phyloP scores from a whole-genome alignment of 2,113 vertebrate genomes.

The Cyprinodon brontotheroides region DNA sequence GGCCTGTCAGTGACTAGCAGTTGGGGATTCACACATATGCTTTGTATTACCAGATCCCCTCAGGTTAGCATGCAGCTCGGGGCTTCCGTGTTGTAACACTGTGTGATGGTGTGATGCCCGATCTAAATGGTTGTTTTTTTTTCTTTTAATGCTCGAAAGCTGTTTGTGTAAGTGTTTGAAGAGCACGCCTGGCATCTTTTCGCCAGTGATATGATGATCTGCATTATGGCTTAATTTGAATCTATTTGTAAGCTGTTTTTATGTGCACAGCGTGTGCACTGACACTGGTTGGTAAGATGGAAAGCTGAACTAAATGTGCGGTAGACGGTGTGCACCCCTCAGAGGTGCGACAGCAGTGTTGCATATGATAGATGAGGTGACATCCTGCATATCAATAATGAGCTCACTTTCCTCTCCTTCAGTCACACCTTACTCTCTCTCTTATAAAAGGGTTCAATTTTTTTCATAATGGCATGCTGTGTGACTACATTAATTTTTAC shows the following conservation, averaged over 20 bases:
- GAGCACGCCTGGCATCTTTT: neutral
- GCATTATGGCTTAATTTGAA: neutral
- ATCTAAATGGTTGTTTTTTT: slow-evolving; percentile 9
- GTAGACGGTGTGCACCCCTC: neutral
- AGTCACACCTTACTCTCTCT: slow-evolving; percentile 21
- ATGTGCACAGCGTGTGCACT: fast-evolving
- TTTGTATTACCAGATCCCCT: slow-evolving; percentile 60
- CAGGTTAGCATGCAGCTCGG: slow-evolving; percentile 52
- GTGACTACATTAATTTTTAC: slow-evolving; percentile 49
- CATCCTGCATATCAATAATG: slow-evolving; percentile 52
- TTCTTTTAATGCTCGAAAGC: slow-evolving; percentile 4
- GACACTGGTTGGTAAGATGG: neutral
- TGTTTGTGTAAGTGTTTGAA: neutral
- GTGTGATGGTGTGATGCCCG: slow-evolving; percentile 53
- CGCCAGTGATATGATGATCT: neutral
- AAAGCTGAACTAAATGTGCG: slow-evolving; percentile 25
- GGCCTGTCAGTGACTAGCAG: slow-evolving; percentile 49
- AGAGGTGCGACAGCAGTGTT: slow-evolving; percentile 18
- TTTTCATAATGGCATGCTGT: slow-evolving; percentile 41
- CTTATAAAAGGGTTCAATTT: slow-evolving; percentile 9
- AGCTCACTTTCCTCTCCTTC: slow-evolving; percentile 32
- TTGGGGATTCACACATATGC: slow-evolving; percentile 62
- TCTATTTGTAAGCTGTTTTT: neutral
- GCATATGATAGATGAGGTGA: slow-evolving; percentile 57
- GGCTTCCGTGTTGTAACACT: slow-evolving; percentile 31